phyloP scores from a whole-genome alignment of 2,888 invertebrate genomes.

The Lithosia quadra region DNA sequence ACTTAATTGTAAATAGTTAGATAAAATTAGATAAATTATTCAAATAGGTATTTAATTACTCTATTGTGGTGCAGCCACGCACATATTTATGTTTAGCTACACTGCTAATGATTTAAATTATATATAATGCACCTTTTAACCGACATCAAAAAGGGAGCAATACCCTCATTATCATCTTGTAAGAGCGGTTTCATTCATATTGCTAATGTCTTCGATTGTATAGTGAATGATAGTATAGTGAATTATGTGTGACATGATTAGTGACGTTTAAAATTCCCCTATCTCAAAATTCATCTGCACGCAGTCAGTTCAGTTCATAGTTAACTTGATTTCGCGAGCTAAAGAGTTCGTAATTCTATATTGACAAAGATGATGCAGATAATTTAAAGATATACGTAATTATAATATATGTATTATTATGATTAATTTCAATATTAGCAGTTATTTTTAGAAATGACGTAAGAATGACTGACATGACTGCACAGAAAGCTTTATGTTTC shows the following conservation, averaged over 20 bases:
- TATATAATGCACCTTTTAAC: too few species aligned
- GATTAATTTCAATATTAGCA: not conserved
- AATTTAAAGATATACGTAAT: too few species aligned
- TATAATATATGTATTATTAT: too few species aligned
- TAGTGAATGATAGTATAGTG: too few species aligned
- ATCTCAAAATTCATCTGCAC: not conserved
- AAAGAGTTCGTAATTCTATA: not conserved
- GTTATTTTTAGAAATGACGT: not conserved
- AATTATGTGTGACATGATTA: too few species aligned
- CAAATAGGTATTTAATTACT: not conserved
- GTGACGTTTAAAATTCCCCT: too few species aligned
- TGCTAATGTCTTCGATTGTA: too few species aligned
- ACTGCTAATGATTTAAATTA: not conserved
- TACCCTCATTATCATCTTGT: too few species aligned
- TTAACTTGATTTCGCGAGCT: not conserved
- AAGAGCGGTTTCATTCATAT: too few species aligned
- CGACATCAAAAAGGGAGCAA: too few species aligned
- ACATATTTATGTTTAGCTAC: not conserved
- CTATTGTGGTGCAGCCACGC: not conserved
- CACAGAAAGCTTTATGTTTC: not conserved
- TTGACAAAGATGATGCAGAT: not conserved
- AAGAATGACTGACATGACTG: constrained; percentile 1
- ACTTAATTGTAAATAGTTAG: not conserved
- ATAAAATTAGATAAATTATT: not conserved
- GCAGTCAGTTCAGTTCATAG: not conserved